Base-by-base conservation (phyloP, 37 sponge, comb jelly and placozoan species). In the Mnemiopsis leidyi region DNA sequence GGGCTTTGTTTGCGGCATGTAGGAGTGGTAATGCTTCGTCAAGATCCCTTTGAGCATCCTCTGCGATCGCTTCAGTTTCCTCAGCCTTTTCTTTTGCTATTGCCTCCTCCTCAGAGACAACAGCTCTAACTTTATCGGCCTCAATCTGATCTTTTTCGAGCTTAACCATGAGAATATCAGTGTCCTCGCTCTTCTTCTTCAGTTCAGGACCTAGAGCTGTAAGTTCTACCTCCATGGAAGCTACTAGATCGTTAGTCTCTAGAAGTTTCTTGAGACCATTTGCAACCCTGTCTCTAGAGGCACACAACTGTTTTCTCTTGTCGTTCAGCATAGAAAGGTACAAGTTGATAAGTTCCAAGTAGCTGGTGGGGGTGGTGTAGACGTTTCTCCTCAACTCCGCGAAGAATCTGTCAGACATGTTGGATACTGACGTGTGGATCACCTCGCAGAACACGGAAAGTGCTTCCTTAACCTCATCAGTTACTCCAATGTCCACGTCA, bases 351-450 rank as follows among this genome's bases (percentile, higher is more conserved):
- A 99, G 95, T 94, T 99, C 99, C 68, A 99, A 95, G 94, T 99
- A 99, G 82, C 95, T 95, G 39, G 99, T 99, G 39, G 99, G 99
- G 38, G 99, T 99, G 92, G 97, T 97, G 95, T 99, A 99, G 95
- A 96, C 95, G 69, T 94, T 95, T 35, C 99, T 92, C 39, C 97
- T 76, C 69, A 99, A 94, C 90, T 99, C 97, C 38, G 95, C 93
- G 93, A 95, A 97, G 95, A 97, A 99, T 68, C 95, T 69, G n/a
- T 97, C 97, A 1, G 97, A 95, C 96, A 96, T 96, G 0, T 61
- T 69, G 92, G 94, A 94, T 73, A 97, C 98, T 93, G 97, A 95
- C 0, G 97, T 96, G 93, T 99, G 99, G 61, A 99, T 95, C 90
- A 95, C 97, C 25, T 96, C 97, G 94, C 99, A 99, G 96, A 97